Conservation (phyloP, 2,113 vertebrate genomes). For the Colossoma macropomum region DNA sequence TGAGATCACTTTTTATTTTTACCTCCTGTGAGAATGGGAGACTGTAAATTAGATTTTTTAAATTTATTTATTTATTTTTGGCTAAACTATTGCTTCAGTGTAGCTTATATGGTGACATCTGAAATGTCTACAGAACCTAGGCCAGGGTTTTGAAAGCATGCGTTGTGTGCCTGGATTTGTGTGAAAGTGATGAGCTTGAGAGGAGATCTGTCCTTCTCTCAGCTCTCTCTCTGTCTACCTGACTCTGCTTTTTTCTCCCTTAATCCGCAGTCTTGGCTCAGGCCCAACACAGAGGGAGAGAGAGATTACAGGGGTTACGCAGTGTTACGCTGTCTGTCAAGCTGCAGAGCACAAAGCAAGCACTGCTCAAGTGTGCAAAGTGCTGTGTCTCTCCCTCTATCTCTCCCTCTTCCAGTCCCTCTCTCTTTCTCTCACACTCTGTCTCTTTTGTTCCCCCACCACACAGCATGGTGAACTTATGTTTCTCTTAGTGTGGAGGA, state of each 20-base stretch:
- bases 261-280: slow-evolving; percentile 26
- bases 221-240: slow-evolving; percentile 12
- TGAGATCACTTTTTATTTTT: too few relatives aligned
- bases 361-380: background rate
- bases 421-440: slow-evolving; percentile 1
- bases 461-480: slow-evolving; percentile 22
- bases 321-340: slow-evolving; percentile 13
- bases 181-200: background rate
- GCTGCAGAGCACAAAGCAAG: background rate
- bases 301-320: slow-evolving; percentile 29
- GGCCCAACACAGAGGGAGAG: background rate
- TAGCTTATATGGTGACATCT: background rate
- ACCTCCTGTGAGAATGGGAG: too few relatives aligned
- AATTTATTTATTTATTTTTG: too few relatives aligned
- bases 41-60: too few relatives aligned
- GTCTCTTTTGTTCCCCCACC: background rate
- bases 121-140: background rate
- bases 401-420: background rate
- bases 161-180: background rate
- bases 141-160: background rate
- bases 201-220: slow-evolving; percentile 9
- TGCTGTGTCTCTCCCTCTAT: background rate
- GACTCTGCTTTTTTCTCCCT: background rate
- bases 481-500: slow-evolving; percentile 8
- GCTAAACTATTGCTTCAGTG: background rate